Base-by-base conservation (phyloP, 2,888 invertebrate genomes). In the Gymnoscelis rufifasciata region DNA sequence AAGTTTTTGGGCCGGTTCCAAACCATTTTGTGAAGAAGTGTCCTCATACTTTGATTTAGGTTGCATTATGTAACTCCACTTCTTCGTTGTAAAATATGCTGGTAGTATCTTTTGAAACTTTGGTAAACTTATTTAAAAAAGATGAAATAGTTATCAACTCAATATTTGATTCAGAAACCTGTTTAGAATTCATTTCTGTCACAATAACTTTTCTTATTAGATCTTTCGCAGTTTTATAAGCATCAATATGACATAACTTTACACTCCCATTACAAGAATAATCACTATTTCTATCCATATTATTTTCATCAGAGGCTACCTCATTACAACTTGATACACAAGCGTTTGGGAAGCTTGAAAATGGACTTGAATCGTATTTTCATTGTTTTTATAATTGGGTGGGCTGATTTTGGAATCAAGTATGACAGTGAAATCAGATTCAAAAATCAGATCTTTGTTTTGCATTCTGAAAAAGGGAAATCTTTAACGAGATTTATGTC, bases 141-240 rank as follows among this genome's bases (percentile, higher is more conserved):
- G 60, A 56, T 19, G 60, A 41, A 5, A 66, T 33, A 1, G 59
- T 53, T 2, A 63, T 51, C 59, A 59, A 65, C 50, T 66, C 52
- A 14, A 59, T 37, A 44, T 56, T 46, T 24, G 52, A 27, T 7
- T 36, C 39, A 29, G 36, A 15, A 8, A 38, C 3, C 15, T 46
- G n/a, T 42, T 55, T 47, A 30, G 41, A 43, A 35, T 35, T 14
- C 29, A 26, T 36, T 5, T 62, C 54, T 8, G 54, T 36, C 19
- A 57, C 46, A 15, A 63, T 57, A 3, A 63, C 43, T 14, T 60
- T 56, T 59, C 60, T 64, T 10, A 64, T 52, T 8, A 64, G 41
- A 26, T 59, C 37, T 26, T 60, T 59, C 1, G 61, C 60, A 41
- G 52, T 52, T 12, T 55, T 53, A 40, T 56, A 54, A 33, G 14